Evolutionary conservation across 1,140 invertebrate species (phyloP).

Genomic region (Pectinophora gossypiella): DNA sequence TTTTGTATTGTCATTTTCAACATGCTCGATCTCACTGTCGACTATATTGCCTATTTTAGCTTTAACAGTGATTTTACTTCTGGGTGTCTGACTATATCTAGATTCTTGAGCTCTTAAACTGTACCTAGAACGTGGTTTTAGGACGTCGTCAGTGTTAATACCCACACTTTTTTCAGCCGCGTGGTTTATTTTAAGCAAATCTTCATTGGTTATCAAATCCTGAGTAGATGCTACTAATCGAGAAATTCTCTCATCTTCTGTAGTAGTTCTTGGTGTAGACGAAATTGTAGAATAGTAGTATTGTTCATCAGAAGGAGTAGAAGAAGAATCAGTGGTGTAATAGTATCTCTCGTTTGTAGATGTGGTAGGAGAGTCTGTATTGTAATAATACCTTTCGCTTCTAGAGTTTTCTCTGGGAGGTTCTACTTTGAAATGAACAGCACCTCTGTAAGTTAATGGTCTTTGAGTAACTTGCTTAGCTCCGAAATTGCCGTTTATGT

Average conservation of each 20-base stretch:
- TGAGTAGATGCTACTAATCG: conserved; percentile 74
- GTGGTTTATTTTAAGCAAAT: conserved; percentile 75
- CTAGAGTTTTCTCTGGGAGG: conserved; percentile 31
- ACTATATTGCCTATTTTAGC: conserved; percentile 51
- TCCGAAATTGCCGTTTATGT: conserved; percentile 43
- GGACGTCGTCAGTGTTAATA: conserved; percentile 41
- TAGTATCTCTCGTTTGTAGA: conserved; percentile 39
- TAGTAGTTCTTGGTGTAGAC: conserved; percentile 9
- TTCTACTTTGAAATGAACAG: conserved; percentile 41
- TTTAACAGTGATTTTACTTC: conserved; percentile 40
- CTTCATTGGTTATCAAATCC: conserved; percentile 75
- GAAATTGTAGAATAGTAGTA: not conserved
- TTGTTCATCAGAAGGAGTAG: not conserved
- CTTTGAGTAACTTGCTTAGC: conserved; percentile 23
- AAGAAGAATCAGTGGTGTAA: conserved; percentile 33
- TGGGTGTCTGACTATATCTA: conserved; percentile 17
- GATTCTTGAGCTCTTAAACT: conserved; percentile 18
- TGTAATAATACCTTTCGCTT: conserved; percentile 48
- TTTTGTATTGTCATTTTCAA: conserved; percentile 22
- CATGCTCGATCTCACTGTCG: conserved; percentile 26
- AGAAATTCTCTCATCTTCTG: conserved; percentile 47
- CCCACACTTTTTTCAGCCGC: conserved; percentile 56
- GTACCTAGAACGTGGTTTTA: conserved; percentile 39
- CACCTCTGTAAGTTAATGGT: conserved; percentile 33
- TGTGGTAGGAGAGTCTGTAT: conserved; percentile 26